Evolutionary conservation across 1,140 invertebrate species (phyloP), one percentile per base, ranked within the genome.

Genomic region (Orussus abietinus): DNA sequence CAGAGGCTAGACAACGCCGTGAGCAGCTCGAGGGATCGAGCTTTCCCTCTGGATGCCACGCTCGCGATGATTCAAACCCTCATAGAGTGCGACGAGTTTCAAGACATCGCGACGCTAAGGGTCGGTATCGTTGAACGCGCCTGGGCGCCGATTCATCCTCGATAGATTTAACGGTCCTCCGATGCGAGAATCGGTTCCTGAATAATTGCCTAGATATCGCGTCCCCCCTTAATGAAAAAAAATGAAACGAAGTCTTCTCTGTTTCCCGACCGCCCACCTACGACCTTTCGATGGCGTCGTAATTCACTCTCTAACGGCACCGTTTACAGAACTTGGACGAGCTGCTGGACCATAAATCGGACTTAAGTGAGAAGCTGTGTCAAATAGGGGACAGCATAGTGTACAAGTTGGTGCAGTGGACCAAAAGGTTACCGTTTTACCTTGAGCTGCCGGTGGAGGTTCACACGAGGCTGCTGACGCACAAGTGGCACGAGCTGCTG

Each of bases 371-470:
- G 57, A 92, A 92, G 69, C 76, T 96, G 58, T 94, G 90, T 78
- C 88, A 92, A 69, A 92, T 96, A 64, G 92, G 92, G 32, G 92
- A 96, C 75, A 93, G 90, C 35, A 95, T 96, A 62, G 92, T 96
- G 22, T 91, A 92, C 76, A 95, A 96, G 74, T 81, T 98, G 74
- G 93, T 98, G 42, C 92, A 96, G 72, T 98, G 95, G 95, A 97
- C 94, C 53, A 96, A 96, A 74, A 83, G 93, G 69, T 75, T 98
- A 67, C 95, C 95, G 20, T 98, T 98, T 75, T 97, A 96, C 66
- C 77, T 88, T 65, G 92, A 97, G 72, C 83, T 97, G 49, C 92
- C 93, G 15, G 88, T 96, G 44, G 89, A 95, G 74, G 87, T 93
- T 47, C 90, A 96, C 65, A 95, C 92, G 35, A 86, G 91, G 71